Percentiles rank a stretch among this genome's conserved stretches.
Conservation (phyloP, 2,888 invertebrate species). For the Cantharis lateralis region DNA sequence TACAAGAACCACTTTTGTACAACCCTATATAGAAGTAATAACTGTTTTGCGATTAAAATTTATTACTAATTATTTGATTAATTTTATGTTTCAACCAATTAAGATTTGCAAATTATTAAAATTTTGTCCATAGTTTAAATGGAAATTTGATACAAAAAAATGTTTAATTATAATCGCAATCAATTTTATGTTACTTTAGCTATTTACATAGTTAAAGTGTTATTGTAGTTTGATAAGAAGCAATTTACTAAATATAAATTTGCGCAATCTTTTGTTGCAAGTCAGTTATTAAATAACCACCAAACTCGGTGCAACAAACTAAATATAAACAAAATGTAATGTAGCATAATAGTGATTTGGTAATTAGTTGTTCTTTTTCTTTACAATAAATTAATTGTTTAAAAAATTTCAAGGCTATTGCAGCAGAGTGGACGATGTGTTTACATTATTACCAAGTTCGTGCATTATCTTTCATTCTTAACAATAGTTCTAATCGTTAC, state of each 20-base stretch:
- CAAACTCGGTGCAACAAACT: not conserved
- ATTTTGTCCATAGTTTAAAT: not conserved
- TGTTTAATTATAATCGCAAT: not conserved
- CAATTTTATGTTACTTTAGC: not conserved
- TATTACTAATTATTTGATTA: not conserved
- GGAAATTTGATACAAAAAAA: not conserved
- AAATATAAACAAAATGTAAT: not conserved
- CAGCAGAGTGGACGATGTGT: slow-evolving; percentile 1
- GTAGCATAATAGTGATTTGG: not conserved
- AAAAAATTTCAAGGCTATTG: not conserved
- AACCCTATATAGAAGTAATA: not conserved
- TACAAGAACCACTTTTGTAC: not conserved
- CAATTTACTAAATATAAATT: not conserved
- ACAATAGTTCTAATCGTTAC: slow-evolving; percentile 9
- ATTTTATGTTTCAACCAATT: not conserved
- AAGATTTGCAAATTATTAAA: not conserved
- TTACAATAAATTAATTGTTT: not conserved
- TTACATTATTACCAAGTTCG: slow-evolving; percentile 21
- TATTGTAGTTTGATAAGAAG: not conserved
- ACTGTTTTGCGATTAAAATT: not conserved
- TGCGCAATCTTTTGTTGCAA: not conserved
- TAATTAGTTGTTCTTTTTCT: not conserved
- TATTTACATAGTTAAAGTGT: not conserved
- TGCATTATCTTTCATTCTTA: slow-evolving; percentile 13
- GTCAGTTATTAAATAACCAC: not conserved